Percentiles rank a stretch among this genome's conserved stretches.
Evolutionary conservation across 2,888 invertebrate species (phyloP).

Genomic region (Bruchidius siliquastri): DNA sequence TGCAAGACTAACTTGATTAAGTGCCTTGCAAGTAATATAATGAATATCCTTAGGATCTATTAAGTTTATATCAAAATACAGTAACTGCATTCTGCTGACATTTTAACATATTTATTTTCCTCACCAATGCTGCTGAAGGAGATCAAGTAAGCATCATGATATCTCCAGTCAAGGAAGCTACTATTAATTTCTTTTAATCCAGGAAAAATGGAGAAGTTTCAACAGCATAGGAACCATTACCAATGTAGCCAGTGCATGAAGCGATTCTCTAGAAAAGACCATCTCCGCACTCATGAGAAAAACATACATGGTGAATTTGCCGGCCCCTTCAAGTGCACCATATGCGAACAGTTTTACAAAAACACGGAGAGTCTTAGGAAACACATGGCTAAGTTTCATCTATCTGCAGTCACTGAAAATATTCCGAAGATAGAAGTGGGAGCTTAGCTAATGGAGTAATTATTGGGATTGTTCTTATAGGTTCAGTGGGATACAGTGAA

Average conservation of each 20-base stretch:
- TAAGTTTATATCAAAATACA: no score
- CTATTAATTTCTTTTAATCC: neutral
- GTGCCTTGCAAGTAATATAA: no score
- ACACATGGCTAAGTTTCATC: constrained; percentile 48
- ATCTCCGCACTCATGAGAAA: constrained; percentile 48
- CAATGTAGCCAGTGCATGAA: constrained; percentile 45
- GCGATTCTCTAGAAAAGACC: constrained; percentile 46
- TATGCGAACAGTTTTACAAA: constrained; percentile 48
- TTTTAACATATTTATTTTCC: neutral
- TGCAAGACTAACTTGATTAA: no score
- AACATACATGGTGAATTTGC: constrained; percentile 49
- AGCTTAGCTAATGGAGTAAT: constrained; percentile 15
- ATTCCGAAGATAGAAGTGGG: constrained; percentile 31
- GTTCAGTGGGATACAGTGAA: neutral
- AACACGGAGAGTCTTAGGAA: constrained; percentile 48
- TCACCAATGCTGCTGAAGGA: neutral
- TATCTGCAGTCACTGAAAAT: constrained; percentile 31
- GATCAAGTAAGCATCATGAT: neutral
- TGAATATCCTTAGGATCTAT: no score
- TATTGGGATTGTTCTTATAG: neutral
- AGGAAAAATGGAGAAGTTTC: constrained; percentile 14
- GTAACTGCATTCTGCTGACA: neutral
- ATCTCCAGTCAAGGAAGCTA: neutral
- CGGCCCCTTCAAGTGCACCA: constrained; percentile 47
- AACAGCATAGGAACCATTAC: constrained; percentile 35